Conservation (phyloP, 2,797 vertebrate species). For the Bufotes viridis region DNA sequence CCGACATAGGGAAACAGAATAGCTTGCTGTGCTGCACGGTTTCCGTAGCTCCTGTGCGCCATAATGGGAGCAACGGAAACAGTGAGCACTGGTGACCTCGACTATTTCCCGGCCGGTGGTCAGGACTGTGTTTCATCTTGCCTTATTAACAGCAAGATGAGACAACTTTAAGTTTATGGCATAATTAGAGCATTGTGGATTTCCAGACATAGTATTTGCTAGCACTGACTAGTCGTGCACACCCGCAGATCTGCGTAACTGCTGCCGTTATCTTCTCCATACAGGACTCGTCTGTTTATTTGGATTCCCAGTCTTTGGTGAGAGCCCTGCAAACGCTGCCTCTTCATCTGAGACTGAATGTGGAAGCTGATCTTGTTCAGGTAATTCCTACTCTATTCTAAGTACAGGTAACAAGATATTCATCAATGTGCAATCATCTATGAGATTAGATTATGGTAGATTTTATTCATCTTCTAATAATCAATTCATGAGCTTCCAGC, state of each 20-base stretch:
- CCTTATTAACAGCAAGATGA: no score
- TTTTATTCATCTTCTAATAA: slow-evolving; percentile 32
- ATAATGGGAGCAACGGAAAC: no score
- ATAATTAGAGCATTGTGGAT: not conserved
- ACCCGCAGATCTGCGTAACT: not conserved
- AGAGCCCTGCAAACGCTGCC: slow-evolving; percentile 85
- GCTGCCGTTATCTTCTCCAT: slow-evolving; percentile 49
- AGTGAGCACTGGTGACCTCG: no score
- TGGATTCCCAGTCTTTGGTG: slow-evolving; percentile 84
- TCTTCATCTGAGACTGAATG: slow-evolving; percentile 82
- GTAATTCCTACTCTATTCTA: slow-evolving; percentile 69
- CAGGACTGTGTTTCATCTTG: no score
- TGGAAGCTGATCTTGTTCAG: slow-evolving; percentile 88
- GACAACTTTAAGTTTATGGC: no score
- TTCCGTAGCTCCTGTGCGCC: no score
- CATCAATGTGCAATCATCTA: slow-evolving; percentile 29
- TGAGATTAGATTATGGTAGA: slow-evolving; percentile 23
- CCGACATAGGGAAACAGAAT: no score
- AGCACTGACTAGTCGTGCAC: not conserved
- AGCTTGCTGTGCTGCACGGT: no score
- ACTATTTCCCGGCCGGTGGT: no score
- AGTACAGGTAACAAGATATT: slow-evolving; percentile 28
- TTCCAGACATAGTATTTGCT: not conserved
- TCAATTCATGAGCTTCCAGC: not conserved
- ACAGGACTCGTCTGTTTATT: slow-evolving; percentile 78